Evolutionary conservation across 1,140 invertebrate genomes (phyloP).

Genomic region (Adoxophyes honmai): DNA sequence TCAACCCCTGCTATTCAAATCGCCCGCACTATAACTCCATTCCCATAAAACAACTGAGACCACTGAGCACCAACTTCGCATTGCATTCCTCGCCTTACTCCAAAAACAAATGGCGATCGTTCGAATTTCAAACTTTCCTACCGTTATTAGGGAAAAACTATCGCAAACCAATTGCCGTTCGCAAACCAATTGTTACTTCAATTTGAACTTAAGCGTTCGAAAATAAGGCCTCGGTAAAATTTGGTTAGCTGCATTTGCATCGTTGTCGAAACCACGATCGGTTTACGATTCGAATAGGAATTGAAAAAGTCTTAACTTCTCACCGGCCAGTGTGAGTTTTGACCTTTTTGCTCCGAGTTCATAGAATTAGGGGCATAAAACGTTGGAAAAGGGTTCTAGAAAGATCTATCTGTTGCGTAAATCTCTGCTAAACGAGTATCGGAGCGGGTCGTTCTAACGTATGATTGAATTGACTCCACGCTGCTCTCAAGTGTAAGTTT

Average conservation of each 20-base stretch:
- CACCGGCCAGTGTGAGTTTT: slow-evolving; percentile 17
- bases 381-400: slow-evolving; percentile 44
- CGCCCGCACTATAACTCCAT: background rate
- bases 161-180: background rate
- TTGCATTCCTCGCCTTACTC: slow-evolving; percentile 8
- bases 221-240: background rate
- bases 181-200: background rate
- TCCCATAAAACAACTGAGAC: slow-evolving; percentile 3
- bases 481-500: background rate
- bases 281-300: slow-evolving; percentile 13
- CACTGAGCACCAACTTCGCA: background rate
- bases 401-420: slow-evolving; percentile 50
- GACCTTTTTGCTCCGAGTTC: slow-evolving; percentile 27
- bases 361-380: slow-evolving; percentile 40
- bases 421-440: slow-evolving; percentile 44
- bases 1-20: background rate
- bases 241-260: background rate
- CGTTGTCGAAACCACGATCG: background rate
- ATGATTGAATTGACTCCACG: slow-evolving; percentile 9
- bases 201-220: background rate
- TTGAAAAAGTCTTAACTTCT: slow-evolving; percentile 6
- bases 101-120: slow-evolving; percentile 15
- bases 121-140: slow-evolving; percentile 15
- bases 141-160: slow-evolving; percentile 14
- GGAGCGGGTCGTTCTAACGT: slow-evolving; percentile 11